Percentiles rank a stretch among this genome's conserved stretches.
Evolutionary conservation across 2,888 invertebrate genomes (phyloP).

Genomic region (Nymphalis urticae): DNA sequence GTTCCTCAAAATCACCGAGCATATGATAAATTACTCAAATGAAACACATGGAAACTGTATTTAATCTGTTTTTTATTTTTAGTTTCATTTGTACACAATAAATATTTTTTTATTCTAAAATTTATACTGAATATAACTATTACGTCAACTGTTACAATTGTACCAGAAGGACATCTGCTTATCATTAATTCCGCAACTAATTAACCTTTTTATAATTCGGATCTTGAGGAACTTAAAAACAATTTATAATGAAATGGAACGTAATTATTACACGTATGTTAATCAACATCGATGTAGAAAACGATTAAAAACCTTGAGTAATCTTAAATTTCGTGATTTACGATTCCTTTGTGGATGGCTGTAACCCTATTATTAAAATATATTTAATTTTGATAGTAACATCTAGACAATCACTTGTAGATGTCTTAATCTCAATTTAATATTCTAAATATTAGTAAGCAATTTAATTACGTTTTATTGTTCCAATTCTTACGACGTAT

Average conservation of each 20-base stretch:
- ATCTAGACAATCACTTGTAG: constrained; percentile 42
- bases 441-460: constrained; percentile 69
- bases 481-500: constrained; percentile 38
- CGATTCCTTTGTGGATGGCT: constrained; percentile 8
- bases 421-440: constrained; percentile 52
- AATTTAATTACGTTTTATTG: constrained; percentile 55
- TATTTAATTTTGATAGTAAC: constrained; percentile 29
- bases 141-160: no score
- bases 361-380: constrained; percentile 18
- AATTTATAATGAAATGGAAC: constrained; percentile 5
- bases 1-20: no score
- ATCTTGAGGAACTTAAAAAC: background rate
- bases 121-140: no score
- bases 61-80: no score
- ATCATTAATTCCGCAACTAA: no score
- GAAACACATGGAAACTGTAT: no score
- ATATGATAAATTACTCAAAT: no score
- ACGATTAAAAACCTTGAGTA: background rate
- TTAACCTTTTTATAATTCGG: background rate
- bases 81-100: no score
- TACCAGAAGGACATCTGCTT: no score
- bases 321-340: background rate
- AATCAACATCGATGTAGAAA: constrained; percentile 3
- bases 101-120: no score
- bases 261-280: background rate